Evolutionary conservation across 2,113 vertebrate genomes (phyloP).

Genomic region (Chloropsis hardwickii): DNA sequence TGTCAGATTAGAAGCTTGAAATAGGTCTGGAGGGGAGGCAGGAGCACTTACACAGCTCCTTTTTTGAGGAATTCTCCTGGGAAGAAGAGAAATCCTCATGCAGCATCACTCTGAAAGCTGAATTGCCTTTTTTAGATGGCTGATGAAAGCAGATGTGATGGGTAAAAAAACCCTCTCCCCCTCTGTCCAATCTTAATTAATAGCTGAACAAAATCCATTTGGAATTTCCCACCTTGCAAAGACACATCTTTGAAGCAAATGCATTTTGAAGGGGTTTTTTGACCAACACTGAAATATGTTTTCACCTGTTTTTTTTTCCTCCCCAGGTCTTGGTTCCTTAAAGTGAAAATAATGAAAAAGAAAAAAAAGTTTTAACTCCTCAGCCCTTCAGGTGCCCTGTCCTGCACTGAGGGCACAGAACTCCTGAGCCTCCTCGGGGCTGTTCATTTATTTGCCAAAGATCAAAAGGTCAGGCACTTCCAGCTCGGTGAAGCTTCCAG

Average conservation of each 20-base stretch:
- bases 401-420: neutral
- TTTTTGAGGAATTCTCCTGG: neutral
- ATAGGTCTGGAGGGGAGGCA: neutral
- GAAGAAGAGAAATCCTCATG: neutral
- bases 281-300: neutral
- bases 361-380: neutral
- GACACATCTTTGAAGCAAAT: neutral
- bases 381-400: neutral
- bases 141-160: neutral
- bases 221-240: neutral
- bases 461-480: slow-evolving; percentile 38
- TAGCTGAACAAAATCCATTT: neutral
- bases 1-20: neutral
- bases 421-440: neutral
- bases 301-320: neutral
- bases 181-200: neutral
- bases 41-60: neutral
- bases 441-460: neutral
- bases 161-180: neutral
- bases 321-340: too few species aligned
- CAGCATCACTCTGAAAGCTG: neutral
- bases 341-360: neutral
- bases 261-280: neutral
- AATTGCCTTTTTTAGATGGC: neutral
- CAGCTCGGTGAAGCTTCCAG: slow-evolving; percentile 12